phyloP scores from a whole-genome alignment of 2,113 vertebrate genomes.

The Silurus glanis region DNA sequence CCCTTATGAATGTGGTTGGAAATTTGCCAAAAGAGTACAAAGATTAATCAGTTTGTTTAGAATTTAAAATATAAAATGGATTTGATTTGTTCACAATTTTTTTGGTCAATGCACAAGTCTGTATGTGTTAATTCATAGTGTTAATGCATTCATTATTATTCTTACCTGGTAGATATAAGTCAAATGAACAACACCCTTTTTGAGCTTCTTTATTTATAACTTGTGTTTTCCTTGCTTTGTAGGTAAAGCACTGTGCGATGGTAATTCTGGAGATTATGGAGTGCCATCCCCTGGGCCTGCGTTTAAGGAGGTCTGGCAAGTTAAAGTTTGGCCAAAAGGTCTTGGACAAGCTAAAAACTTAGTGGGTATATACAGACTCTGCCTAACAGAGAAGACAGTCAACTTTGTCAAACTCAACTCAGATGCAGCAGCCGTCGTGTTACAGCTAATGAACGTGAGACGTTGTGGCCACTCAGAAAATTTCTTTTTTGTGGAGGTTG shows the following conservation, averaged over 20 bases:
- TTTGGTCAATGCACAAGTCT: background rate
- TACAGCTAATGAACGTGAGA: constrained; percentile 81
- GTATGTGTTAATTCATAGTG: background rate
- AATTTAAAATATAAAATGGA: background rate
- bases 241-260: constrained; percentile 73
- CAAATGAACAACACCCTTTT: background rate
- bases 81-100: background rate
- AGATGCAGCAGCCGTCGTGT: constrained; percentile 76
- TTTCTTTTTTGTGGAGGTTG: constrained; percentile 84
- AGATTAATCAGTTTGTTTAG: background rate
- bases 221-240: constrained; percentile 21
- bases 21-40: background rate
- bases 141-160: too few species aligned
- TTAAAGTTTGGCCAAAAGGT: constrained; percentile 82
- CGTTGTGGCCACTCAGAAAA: constrained; percentile 81
- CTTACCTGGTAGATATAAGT: background rate
- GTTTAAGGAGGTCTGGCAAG: constrained; percentile 85
- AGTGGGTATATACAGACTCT: constrained; percentile 79
- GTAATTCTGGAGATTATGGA: constrained; percentile 65
- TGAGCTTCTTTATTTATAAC: background rate
- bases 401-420: constrained; percentile 79
- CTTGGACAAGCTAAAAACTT: constrained; percentile 78
- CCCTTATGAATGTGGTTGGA: background rate
- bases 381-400: constrained; percentile 77
- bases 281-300: constrained; percentile 71